A percentile compares a stretch with the other conserved stretches of the same genome.
These are phyloP conservation scores for Numida meleagris DNA, from an alignment of 2,113 vertebrate species.

Conservation along the genomic window DNA sequence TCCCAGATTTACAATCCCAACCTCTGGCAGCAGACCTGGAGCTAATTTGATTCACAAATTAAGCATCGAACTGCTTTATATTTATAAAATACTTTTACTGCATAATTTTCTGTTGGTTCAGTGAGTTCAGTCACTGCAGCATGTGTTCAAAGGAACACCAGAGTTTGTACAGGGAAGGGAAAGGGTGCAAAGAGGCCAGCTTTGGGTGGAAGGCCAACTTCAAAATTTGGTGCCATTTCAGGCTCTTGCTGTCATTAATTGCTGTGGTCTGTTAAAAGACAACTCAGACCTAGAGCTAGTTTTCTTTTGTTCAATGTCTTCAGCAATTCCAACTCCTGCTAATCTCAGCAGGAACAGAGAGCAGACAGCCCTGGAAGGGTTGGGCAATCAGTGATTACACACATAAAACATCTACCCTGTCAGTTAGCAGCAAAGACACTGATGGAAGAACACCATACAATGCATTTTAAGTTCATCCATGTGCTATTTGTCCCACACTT, in stretches of 20 bases:
- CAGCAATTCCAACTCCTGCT: background rate
- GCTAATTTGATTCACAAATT: background rate
- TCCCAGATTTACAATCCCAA: background rate
- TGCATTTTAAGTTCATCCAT: background rate
- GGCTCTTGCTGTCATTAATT: background rate
- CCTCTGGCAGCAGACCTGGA: background rate
- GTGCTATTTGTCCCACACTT: background rate
- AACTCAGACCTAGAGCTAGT: background rate
- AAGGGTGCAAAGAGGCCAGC: background rate
- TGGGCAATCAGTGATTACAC: background rate
- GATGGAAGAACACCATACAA: background rate
- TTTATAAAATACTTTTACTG: background rate
- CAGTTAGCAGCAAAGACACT: background rate
- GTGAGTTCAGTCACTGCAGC: background rate
- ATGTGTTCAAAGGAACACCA: background rate
- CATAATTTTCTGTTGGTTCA: background rate
- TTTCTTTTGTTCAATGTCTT: background rate
- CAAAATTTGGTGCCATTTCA: background rate
- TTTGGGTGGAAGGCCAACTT: background rate
- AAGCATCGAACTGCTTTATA: no score
- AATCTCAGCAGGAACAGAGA: background rate
- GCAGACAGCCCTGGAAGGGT: background rate
- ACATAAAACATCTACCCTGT: background rate
- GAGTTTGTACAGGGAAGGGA: background rate
- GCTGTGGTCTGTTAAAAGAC: background rate